Evolutionary conservation across 2,797 vertebrate species (phyloP).

Genomic region (Masticophis lateralis): DNA sequence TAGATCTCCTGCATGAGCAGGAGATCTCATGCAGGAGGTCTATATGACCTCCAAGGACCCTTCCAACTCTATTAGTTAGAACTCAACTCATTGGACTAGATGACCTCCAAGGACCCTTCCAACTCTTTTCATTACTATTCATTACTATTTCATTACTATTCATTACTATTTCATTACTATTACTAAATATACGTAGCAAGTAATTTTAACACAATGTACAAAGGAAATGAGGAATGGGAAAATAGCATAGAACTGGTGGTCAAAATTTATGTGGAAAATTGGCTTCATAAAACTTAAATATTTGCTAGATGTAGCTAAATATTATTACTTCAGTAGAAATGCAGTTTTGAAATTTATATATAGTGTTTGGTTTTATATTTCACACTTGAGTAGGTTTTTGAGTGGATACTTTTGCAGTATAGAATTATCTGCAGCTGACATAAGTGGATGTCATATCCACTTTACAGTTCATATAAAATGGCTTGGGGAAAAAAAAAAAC

Average conservation of each 20-base stretch:
- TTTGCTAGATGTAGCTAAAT: background rate
- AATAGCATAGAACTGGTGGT: background rate
- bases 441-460: conserved; percentile 12
- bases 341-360: background rate
- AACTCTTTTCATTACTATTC: too few species aligned
- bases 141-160: too few species aligned
- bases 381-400: conserved; percentile 5
- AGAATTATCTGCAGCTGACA: conserved; percentile 18
- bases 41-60: too few species aligned
- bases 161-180: too few species aligned
- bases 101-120: too few species aligned
- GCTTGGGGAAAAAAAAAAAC: background rate
- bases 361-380: conserved; percentile 11
- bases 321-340: conserved; percentile 20
- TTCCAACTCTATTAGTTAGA: too few species aligned
- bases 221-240: background rate
- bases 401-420: background rate
- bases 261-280: background rate
- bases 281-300: background rate
- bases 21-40: too few species aligned
- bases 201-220: background rate
- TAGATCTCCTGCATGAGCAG: too few species aligned
- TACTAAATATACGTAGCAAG: background rate
- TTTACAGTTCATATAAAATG: conserved; percentile 27
- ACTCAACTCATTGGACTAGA: too few species aligned